Base-by-base conservation (phyloP, 2,888 invertebrate species). In the Erebia epiphron region DNA sequence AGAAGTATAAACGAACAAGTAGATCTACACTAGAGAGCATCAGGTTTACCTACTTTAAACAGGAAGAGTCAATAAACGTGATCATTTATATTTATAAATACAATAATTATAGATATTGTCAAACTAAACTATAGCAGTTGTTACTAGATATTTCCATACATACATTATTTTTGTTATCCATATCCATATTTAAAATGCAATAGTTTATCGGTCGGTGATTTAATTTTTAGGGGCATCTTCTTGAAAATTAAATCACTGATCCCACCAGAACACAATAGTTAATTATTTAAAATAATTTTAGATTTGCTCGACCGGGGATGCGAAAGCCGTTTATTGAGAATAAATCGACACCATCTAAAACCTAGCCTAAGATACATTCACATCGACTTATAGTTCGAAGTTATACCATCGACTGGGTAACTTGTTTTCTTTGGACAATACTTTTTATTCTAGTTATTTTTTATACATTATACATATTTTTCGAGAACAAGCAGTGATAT, bases 171-270 rank as follows among this genome's bases (percentile, higher is more conserved):
- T 91, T 92, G 89, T 92, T 91, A 84, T 79, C 86, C 92, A 89
- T 90, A 82, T 81, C 92, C 93, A 93, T 92, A 80, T 87, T 84
- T 86, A 93, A 93, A 94, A 91, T 91, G 93, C 94, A 94, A 93
- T 94, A 94, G 94, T 86, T 79, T 83, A 80, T 81, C 79, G 75
- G 78, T 82, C 79, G 78, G 68, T 72, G 77, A 76, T 80, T 81
- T 77, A 75, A 75, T 76, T 75, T 35, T 66, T 68, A 69, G 76
- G 68, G 69, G 61, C 60, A 43, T 65, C 75, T 69, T 66, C 61
- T 62, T 70, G 68, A 66, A 69, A 67, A 72, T 72, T 76, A 70
- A 75, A 77, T 72, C 75, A 67, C 61, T 67, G 77, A 79, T 75
- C 10, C 75, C 70, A 78, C 91, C 90, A 87, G 89, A 84, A 85